Evolutionary conservation across 2,797 vertebrate species (phyloP).

Genomic region (Austrolebias charrua): DNA sequence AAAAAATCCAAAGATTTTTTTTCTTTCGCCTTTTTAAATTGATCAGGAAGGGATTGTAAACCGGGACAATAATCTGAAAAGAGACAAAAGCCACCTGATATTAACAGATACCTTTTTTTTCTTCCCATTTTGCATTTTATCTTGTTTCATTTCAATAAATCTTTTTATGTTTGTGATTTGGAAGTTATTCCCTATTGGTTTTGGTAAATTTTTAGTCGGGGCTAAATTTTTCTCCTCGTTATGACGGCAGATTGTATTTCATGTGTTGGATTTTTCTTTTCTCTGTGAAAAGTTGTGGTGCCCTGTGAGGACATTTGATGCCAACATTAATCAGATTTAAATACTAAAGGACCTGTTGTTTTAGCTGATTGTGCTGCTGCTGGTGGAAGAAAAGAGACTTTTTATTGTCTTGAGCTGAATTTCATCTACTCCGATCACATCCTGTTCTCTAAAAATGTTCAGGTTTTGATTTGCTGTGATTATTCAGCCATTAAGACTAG

Average conservation of each 20-base stretch:
- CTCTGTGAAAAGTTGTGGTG: conserved; percentile 62
- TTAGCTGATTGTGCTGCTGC: conserved; percentile 63
- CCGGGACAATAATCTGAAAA: conserved; percentile 62
- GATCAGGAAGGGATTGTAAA: conserved; percentile 64
- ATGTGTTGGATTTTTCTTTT: conserved; percentile 78
- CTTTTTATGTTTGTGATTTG: conserved; percentile 65
- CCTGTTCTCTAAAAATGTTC: conserved; percentile 2
- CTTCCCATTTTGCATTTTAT: conserved; percentile 60
- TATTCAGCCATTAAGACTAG: background rate
- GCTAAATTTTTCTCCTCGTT: conserved; percentile 61
- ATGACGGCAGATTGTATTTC: conserved; percentile 85
- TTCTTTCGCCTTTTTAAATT: conserved; percentile 72
- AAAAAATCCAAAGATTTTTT: conserved; percentile 82
- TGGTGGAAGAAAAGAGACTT: conserved; percentile 44
- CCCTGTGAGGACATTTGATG: conserved; percentile 68
- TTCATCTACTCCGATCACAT: background rate
- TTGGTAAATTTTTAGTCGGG: conserved; percentile 40
- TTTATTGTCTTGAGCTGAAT: conserved; percentile 6
- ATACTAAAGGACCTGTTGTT: conserved; percentile 75
- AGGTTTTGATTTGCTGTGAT: background rate
- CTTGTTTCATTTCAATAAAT: conserved; percentile 62
- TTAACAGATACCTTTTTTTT: conserved; percentile 46
- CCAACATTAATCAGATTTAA: conserved; percentile 63
- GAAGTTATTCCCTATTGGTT: conserved; percentile 49
- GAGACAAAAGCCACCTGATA: conserved; percentile 46